phyloP scores from a whole-genome alignment of 2,888 invertebrate species.

The Pyrocoelia pectoralis region DNA sequence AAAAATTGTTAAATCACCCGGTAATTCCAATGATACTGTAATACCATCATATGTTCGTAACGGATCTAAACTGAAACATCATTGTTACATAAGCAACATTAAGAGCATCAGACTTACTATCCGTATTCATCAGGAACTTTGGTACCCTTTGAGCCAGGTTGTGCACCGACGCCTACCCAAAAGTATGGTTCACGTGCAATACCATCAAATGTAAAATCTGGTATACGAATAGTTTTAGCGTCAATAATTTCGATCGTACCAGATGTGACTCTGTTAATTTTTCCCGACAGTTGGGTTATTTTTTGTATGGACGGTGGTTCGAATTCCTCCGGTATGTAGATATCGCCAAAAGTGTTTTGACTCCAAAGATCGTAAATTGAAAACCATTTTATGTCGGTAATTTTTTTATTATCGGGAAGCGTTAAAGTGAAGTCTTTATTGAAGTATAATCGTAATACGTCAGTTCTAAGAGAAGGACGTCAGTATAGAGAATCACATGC shows the following conservation, averaged over 20 bases:
- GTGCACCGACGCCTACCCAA: conserved; percentile 89
- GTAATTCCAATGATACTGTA: conserved; percentile 77
- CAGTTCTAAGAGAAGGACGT: conserved; percentile 68
- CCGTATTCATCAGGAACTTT: conserved; percentile 91
- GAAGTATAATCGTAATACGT: conserved; percentile 84
- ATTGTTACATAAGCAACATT: no score
- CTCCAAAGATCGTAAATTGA: conserved; percentile 86
- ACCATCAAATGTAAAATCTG: conserved; percentile 81
- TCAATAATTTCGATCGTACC: conserved; percentile 79
- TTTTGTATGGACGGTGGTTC: conserved; percentile 80
- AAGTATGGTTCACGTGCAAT: conserved; percentile 80
- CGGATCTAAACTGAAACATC: conserved; percentile 75
- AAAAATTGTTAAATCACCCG: conserved; percentile 83
- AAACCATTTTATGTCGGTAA: conserved; percentile 89
- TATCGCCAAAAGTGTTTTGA: conserved; percentile 90
- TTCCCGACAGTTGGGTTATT: conserved; percentile 63
- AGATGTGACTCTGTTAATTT: conserved; percentile 74
- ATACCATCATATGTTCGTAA: conserved; percentile 76
- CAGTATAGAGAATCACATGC: neutral
- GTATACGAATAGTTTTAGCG: conserved; percentile 80
- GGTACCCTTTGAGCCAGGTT: conserved; percentile 81
- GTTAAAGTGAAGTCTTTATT: conserved; percentile 84
- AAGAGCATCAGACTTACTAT: no score
- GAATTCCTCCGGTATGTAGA: conserved; percentile 89
- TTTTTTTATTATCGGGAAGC: conserved; percentile 84